These are phyloP conservation scores for Panthera uncia DNA, from an alignment of 2,113 vertebrate genomes.

Conservation along the genomic window DNA sequence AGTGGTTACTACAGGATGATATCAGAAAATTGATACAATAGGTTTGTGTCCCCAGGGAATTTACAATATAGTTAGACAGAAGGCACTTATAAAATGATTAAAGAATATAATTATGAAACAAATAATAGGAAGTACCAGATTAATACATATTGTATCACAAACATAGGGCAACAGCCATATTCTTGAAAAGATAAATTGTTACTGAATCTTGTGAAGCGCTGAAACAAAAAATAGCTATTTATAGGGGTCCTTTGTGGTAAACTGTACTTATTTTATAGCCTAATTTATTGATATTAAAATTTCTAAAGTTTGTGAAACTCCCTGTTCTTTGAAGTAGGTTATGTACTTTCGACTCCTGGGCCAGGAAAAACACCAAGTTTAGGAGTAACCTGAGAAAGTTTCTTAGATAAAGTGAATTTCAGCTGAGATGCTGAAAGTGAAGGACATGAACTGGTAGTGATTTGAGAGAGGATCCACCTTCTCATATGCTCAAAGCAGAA, in stretches of 20 bases:
- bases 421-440: background rate
- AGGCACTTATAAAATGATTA: conserved; percentile 24
- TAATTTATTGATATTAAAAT: conserved; percentile 30
- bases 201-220: background rate
- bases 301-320: background rate
- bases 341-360: background rate
- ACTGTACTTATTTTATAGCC: background rate
- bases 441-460: background rate
- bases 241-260: background rate
- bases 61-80: background rate
- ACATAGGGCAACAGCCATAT: background rate
- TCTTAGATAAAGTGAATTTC: background rate
- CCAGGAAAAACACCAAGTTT: background rate
- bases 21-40: background rate
- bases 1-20: background rate
- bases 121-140: conserved; percentile 12
- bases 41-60: background rate
- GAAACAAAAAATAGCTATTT: background rate
- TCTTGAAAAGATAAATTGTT: conserved; percentile 9
- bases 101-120: conserved; percentile 50
- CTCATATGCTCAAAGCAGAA: background rate
- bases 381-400: background rate
- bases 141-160: background rate
- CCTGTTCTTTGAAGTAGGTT: background rate
- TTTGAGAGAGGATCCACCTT: background rate